Evolutionary conservation across 2,888 invertebrate genomes (phyloP).

Genomic region (Sinotaia quadrata): DNA sequence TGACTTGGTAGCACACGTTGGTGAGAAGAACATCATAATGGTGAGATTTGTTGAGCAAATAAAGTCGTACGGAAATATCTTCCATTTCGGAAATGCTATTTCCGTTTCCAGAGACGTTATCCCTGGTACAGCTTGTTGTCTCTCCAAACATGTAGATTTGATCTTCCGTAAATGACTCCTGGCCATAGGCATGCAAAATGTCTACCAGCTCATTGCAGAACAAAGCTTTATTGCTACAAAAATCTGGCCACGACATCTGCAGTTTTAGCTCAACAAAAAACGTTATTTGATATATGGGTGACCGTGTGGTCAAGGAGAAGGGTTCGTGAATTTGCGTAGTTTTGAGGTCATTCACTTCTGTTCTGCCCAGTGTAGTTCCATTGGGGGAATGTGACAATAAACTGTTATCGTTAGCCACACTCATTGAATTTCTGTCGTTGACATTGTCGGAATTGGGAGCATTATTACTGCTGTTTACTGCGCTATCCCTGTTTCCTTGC

Average conservation of each 20-base stretch:
- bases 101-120: too few relatives aligned
- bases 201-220: conserved; percentile 35
- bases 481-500: too few relatives aligned
- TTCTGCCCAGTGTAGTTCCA: background rate
- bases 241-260: conserved; percentile 56
- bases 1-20: conserved; percentile 42
- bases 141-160: conserved; percentile 19
- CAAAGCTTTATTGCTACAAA: conserved; percentile 38
- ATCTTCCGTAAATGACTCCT: background rate
- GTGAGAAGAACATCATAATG: conserved; percentile 53
- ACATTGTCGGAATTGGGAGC: background rate
- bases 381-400: background rate
- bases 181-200: background rate
- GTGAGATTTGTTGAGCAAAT: conserved; percentile 49
- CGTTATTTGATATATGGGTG: too few relatives aligned
- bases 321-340: too few relatives aligned
- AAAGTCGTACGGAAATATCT: conserved; percentile 50
- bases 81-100: too few relatives aligned
- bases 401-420: background rate
- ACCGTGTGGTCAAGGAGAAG: too few relatives aligned
- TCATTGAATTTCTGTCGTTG: background rate
- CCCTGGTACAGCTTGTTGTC: too few relatives aligned
- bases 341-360: too few relatives aligned
- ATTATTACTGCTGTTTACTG: too few relatives aligned
- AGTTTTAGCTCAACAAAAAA: conserved; percentile 50